phyloP scores from a whole-genome alignment of 2,797 vertebrate genomes.

The Poeciliopsis gracilis region DNA sequence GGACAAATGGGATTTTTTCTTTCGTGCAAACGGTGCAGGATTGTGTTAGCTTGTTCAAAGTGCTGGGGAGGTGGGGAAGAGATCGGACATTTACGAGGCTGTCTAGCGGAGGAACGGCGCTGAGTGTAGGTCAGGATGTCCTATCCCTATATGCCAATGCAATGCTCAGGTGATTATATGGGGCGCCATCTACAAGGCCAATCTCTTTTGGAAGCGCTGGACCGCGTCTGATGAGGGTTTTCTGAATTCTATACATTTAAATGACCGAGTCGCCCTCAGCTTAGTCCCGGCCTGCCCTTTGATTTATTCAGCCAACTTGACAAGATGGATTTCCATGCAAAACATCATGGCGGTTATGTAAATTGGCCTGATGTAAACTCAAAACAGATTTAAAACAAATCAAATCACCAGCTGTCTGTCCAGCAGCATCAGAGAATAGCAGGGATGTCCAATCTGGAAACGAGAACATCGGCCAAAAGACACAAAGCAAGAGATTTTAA shows the following conservation, averaged over 20 bases:
- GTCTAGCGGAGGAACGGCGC: conserved; percentile 53
- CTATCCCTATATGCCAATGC: conserved; percentile 68
- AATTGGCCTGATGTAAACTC: conserved; percentile 38
- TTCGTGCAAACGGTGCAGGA: conserved; percentile 92
- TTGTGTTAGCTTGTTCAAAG: conserved; percentile 89
- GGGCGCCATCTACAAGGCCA: conserved; percentile 73
- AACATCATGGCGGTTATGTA: conserved; percentile 70
- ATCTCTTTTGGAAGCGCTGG: conserved; percentile 77
- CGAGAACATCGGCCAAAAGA: conserved; percentile 32
- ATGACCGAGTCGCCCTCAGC: conserved; percentile 73
- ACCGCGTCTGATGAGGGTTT: conserved; percentile 83
- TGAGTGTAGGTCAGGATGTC: conserved; percentile 75
- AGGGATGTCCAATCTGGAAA: not conserved
- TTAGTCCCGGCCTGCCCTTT: conserved; percentile 54
- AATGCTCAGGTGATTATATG: conserved; percentile 80
- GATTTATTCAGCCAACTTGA: conserved; percentile 74
- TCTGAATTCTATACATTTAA: conserved; percentile 86
- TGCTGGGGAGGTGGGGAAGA: conserved; percentile 71
- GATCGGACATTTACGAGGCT: conserved; percentile 80
- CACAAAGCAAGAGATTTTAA: conserved; percentile 36
- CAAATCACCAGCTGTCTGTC: conserved; percentile 32
- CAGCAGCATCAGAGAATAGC: not conserved
- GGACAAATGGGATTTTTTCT: conserved; percentile 90
- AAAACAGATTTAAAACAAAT: conserved; percentile 37
- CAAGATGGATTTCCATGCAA: conserved; percentile 71